phyloP scores from a whole-genome alignment of 2,888 invertebrate genomes.

The Drosophila birchii region DNA sequence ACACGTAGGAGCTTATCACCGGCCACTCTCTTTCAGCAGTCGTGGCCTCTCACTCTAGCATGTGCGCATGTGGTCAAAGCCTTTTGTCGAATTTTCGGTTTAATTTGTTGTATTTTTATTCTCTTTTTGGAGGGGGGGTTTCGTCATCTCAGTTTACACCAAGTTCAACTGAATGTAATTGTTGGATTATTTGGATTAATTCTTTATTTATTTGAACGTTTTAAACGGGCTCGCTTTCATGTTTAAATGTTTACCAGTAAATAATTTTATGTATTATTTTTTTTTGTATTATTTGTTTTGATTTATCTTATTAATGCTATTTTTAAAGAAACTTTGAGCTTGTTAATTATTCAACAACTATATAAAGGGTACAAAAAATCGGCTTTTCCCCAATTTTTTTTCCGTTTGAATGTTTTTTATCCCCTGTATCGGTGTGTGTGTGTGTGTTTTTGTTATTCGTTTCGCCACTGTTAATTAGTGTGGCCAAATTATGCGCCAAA shows the following conservation, averaged over 20 bases:
- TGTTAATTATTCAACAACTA: neutral
- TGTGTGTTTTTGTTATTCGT: constrained; percentile 30
- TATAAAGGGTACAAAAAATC: neutral
- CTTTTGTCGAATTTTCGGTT: constrained; percentile 31
- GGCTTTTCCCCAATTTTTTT: neutral
- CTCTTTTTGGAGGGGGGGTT: constrained; percentile 5
- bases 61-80: constrained; percentile 70
- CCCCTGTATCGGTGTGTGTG: constrained; percentile 18
- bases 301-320: neutral
- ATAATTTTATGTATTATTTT: neutral
- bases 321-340: too few species aligned
- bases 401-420: constrained; percentile 1
- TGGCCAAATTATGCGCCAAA: constrained; percentile 76
- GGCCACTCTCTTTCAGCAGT: constrained; percentile 56
- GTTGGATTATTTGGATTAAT: neutral
- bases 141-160: constrained; percentile 10
- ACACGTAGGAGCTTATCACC: constrained; percentile 43
- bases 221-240: neutral
- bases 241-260: neutral
- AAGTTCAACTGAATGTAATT: constrained; percentile 11
- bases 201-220: neutral
- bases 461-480: constrained; percentile 69
- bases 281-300: neutral
- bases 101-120: constrained; percentile 19
- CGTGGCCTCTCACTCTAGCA: constrained; percentile 45